Percentiles rank a stretch among this genome's conserved stretches.
phyloP scores from a whole-genome alignment of 2,797 vertebrate species.

The Phylloscopus collybita region DNA sequence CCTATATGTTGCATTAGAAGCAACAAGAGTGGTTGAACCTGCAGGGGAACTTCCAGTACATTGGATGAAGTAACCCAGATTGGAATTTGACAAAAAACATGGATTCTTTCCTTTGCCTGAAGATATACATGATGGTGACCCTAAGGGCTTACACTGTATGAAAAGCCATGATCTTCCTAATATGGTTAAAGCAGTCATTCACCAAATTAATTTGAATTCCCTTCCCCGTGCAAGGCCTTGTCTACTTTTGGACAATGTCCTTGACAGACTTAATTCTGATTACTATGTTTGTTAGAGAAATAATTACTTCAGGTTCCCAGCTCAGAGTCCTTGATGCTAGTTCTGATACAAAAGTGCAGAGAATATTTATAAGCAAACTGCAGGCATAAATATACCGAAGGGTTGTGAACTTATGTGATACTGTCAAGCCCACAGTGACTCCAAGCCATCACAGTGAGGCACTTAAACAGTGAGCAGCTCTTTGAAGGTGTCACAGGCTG shows the following conservation, averaged over 20 bases:
- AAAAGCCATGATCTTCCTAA: neutral
- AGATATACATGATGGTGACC: neutral
- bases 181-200: neutral
- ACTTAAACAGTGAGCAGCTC: neutral
- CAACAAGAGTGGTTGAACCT: neutral
- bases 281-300: neutral
- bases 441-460: no score
- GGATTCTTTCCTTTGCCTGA: neutral
- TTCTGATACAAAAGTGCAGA: neutral
- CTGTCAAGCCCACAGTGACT: neutral
- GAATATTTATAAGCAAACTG: neutral
- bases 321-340: accelerated
- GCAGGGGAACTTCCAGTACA: neutral
- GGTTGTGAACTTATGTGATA: accelerated
- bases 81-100: neutral
- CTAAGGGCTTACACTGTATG: neutral
- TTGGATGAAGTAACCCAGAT: neutral
- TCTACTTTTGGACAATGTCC: neutral
- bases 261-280: neutral
- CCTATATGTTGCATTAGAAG: neutral
- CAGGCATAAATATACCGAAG: neutral
- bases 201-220: neutral
- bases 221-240: neutral
- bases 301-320: neutral
- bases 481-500: neutral